These are phyloP conservation scores for Phymanthus crucifer DNA, from an alignment of 92 coral and sea anemone genomes.

Conservation along the genomic window DNA sequence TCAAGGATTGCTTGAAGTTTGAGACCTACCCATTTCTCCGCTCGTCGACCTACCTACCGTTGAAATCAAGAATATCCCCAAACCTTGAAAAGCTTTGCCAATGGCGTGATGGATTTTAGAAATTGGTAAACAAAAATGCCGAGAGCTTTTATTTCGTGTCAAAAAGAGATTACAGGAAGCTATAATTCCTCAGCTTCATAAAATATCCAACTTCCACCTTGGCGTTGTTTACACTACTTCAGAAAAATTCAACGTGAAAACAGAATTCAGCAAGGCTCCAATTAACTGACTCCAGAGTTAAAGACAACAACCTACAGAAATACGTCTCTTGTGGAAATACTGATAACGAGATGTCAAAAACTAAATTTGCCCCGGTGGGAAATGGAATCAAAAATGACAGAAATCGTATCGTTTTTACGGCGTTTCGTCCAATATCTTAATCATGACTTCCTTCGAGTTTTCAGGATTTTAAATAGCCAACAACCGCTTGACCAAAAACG, in stretches of 20 bases:
- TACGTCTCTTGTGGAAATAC: not conserved
- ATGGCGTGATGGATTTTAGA: too few relatives aligned
- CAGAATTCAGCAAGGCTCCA: not conserved
- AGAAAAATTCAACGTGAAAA: not conserved
- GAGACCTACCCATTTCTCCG: not conserved
- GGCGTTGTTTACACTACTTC: not conserved
- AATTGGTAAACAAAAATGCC: too few relatives aligned
- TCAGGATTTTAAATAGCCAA: not conserved
- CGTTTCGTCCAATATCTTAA: not conserved
- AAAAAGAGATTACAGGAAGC: not conserved
- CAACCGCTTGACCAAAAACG: not conserved
- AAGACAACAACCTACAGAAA: not conserved
- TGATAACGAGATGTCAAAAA: not conserved
- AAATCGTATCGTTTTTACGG: not conserved
- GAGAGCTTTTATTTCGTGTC: too few relatives aligned
- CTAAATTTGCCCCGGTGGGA: not conserved
- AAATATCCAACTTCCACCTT: not conserved
- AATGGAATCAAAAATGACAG: not conserved
- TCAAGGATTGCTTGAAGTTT: not conserved
- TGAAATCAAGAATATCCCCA: too few relatives aligned
- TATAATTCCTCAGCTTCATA: not conserved
- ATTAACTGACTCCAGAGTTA: constrained; percentile 2
- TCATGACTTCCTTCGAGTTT: not conserved
- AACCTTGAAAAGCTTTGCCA: too few relatives aligned
- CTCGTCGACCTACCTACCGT: not conserved